Conservation (phyloP, 2,113 vertebrate genomes). For the Hystrix brachyura region DNA sequence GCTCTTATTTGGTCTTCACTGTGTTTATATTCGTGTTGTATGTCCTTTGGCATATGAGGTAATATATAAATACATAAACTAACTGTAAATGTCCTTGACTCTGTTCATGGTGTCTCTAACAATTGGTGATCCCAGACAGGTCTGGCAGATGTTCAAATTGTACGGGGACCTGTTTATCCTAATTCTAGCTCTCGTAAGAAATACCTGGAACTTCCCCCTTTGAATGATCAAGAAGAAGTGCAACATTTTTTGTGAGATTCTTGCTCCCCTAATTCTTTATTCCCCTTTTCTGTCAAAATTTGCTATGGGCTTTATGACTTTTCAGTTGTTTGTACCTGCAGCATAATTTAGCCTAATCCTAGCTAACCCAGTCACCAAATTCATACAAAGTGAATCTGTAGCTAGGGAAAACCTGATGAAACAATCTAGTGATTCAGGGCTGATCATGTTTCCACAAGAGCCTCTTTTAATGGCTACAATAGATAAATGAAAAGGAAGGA, state of each 20-base stretch:
- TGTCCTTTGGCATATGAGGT: neutral
- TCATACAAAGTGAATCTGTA: neutral
- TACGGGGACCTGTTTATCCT: neutral
- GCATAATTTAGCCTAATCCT: neutral
- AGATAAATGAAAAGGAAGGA: neutral
- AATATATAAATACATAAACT: neutral
- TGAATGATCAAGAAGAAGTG: neutral
- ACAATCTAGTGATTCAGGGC: neutral
- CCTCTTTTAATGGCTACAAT: neutral
- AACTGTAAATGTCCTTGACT: neutral
- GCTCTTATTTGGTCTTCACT: conserved; percentile 30
- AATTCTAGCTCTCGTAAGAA: neutral
- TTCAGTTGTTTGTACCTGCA: neutral
- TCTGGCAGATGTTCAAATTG: neutral
- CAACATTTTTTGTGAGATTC: neutral
- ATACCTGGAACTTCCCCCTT: neutral
- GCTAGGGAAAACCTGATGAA: neutral
- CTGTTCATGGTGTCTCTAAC: neutral
- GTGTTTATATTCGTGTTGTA: neutral
- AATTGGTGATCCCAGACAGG: neutral
- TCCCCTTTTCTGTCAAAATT: neutral
- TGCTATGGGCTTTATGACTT: neutral
- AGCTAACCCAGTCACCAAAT: neutral
- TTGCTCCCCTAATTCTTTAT: neutral
- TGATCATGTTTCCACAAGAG: neutral